A percentile compares a stretch with the other conserved stretches of the same genome.
phyloP scores from a whole-genome alignment of 2,888 invertebrate species.

The Macrophya annulata region DNA sequence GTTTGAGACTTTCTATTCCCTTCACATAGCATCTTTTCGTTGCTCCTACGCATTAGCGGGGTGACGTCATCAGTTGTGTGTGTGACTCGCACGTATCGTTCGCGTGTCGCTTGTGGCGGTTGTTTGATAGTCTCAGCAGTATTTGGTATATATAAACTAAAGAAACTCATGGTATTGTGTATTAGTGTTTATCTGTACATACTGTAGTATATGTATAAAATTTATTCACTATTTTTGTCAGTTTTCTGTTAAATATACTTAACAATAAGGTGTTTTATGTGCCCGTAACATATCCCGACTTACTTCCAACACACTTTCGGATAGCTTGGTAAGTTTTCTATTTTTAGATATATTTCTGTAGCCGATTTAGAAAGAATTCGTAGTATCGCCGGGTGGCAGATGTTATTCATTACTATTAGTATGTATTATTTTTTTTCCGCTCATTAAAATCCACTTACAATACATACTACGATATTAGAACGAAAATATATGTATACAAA shows the following conservation, averaged over 20 bases:
- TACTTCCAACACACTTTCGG: slow-evolving; percentile 29
- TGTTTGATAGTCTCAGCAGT: slow-evolving; percentile 22
- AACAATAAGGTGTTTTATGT: slow-evolving; percentile 45
- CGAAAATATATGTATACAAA: slow-evolving; percentile 16
- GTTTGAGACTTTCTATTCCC: slow-evolving; percentile 48
- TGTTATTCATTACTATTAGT: slow-evolving; percentile 17
- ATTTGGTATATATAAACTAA: slow-evolving; percentile 38
- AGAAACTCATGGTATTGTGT: slow-evolving; percentile 16
- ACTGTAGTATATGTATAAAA: slow-evolving; percentile 28
- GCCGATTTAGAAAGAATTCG: slow-evolving; percentile 19
- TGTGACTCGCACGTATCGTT: slow-evolving; percentile 39
- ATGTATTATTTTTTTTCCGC: neutral
- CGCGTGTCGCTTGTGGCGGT: slow-evolving; percentile 40
- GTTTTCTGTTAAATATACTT: slow-evolving; percentile 34
- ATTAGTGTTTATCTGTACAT: slow-evolving; percentile 34
- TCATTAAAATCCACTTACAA: slow-evolving; percentile 25
- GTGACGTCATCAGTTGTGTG: slow-evolving; percentile 50
- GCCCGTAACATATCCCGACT: slow-evolving; percentile 2
- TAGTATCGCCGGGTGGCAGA: slow-evolving; percentile 15
- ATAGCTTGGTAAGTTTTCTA: slow-evolving; percentile 49
- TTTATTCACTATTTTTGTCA: slow-evolving; percentile 11
- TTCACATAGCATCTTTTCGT: neutral
- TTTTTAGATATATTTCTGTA: slow-evolving; percentile 47
- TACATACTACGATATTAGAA: neutral
- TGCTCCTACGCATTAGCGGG: slow-evolving; percentile 41